Evolutionary conservation across 2,113 vertebrate genomes (phyloP), one percentile per base, ranked within the genome.

Genomic region (Felis chaus): DNA sequence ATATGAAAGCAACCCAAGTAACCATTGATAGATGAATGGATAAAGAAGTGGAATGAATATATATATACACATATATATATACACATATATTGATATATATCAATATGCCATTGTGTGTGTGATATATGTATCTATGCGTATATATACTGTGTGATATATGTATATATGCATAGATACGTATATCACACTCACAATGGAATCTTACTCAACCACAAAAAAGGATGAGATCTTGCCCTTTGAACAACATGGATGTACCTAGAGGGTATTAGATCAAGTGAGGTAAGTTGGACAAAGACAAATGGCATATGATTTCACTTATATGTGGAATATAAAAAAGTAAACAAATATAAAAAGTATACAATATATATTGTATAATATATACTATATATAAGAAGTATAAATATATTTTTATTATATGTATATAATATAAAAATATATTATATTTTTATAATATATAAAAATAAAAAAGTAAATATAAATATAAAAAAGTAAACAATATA

Each of bases 41-140:
- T 48, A 76, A 14, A 48, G 74, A 76, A 29, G 73, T 76, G 25
- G 39, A 74, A 31, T 57, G 18, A 7, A 7, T 57, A 7, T 21
- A 7, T 57, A 7, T 57, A 7, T 57, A 2, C 6, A 21, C 7
- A 21, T 5, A 14, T 5, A 4, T 61, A 61, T 23, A 9, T 1
- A 8, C 3, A 73, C 36, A 39, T 9, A 11, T 7, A n/a, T 45
- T 45, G 45, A 61, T 61, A 57, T 61, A 61, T 61, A 3, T 23
- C 8, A 61, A 61, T 61, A 61, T 61, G 23, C 57, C 18, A 18
- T 23, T 61, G 57, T 23, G 19, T 57, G 18, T 57, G 57, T 61
- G 57, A 61, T 61, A 19, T 61, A 23, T 23, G 57, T 61, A 8
- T 61, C 7, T 61, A 33, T 57, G 18, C 5, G 6, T 21, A 61